Evolutionary conservation across 2,888 invertebrate species (phyloP).

Genomic region (Chamaedrilus cognettii): DNA sequence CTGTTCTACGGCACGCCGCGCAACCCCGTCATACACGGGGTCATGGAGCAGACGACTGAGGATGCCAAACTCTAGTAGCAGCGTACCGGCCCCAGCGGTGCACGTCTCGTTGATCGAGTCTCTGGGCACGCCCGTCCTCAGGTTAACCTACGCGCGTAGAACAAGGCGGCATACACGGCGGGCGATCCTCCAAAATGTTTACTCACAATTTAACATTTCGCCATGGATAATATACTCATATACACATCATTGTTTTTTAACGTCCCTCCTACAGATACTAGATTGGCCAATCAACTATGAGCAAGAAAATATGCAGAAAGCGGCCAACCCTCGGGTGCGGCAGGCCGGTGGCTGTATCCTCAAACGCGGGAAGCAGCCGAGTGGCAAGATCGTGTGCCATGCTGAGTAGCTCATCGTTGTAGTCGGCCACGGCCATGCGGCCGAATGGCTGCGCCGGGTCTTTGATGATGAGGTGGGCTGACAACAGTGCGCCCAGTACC

Average conservation of each 20-base stretch:
- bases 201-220: no score
- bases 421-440: slow-evolving; percentile 60
- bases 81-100: slow-evolving; percentile 68
- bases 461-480: slow-evolving; percentile 67
- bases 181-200: no score
- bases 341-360: slow-evolving; percentile 65
- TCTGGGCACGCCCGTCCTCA: slow-evolving; percentile 63
- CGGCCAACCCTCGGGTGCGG: slow-evolving; percentile 63
- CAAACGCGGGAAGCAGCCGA: slow-evolving; percentile 67
- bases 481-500: slow-evolving; percentile 66
- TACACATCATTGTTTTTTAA: no score
- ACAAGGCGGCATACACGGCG: background rate
- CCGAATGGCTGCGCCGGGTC: slow-evolving; percentile 66
- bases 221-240: no score
- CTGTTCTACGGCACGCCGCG: slow-evolving; percentile 63
- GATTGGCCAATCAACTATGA: no score
- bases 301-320: no score
- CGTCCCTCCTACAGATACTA: no score
- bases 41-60: slow-evolving; percentile 66
- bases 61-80: slow-evolving; percentile 68
- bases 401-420: slow-evolving; percentile 65
- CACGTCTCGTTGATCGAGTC: slow-evolving; percentile 66
- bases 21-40: slow-evolving; percentile 66
- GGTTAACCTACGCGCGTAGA: slow-evolving; percentile 65
- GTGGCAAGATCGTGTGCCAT: slow-evolving; percentile 68